These are phyloP conservation scores for Scomberomorus guttatus DNA, from an alignment of 2,797 vertebrate genomes.

Conservation along the genomic window DNA sequence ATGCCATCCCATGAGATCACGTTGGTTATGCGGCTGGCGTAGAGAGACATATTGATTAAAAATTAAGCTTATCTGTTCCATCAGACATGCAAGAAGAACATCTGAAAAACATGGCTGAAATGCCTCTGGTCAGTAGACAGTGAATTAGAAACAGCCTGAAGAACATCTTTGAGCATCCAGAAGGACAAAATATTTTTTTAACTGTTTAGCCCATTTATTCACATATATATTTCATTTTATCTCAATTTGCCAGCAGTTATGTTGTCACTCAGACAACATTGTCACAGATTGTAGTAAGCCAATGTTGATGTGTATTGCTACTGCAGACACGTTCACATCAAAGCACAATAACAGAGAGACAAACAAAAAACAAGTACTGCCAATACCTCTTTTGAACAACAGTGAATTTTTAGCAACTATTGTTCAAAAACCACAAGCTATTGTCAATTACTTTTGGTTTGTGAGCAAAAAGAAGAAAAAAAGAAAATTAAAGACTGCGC, in stretches of 20 bases:
- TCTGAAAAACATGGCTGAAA: constrained; percentile 10
- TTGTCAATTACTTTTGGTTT: not conserved
- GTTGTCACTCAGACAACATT: not conserved
- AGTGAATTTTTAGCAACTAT: not conserved
- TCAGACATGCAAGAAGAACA: constrained; percentile 14
- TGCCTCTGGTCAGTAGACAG: not conserved
- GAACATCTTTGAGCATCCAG: constrained; percentile 1
- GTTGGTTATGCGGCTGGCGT: not conserved
- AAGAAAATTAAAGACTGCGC: too few species aligned
- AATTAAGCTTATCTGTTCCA: constrained; percentile 2
- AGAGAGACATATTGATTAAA: constrained; percentile 22
- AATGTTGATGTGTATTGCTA: not conserved
- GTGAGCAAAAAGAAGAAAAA: not conserved
- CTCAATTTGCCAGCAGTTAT: not conserved
- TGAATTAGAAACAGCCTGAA: not conserved
- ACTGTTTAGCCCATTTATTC: not conserved
- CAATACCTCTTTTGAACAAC: not conserved
- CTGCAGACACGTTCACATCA: not conserved
- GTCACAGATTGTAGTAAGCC: constrained; percentile 5
- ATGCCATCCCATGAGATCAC: too few species aligned
- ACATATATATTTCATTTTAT: not conserved
- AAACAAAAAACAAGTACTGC: not conserved
- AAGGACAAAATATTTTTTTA: not conserved
- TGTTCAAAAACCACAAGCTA: not conserved
- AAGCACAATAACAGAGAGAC: not conserved